Conservation (phyloP, 2,888 invertebrate species). For the Tetrapedia diversipes region DNA sequence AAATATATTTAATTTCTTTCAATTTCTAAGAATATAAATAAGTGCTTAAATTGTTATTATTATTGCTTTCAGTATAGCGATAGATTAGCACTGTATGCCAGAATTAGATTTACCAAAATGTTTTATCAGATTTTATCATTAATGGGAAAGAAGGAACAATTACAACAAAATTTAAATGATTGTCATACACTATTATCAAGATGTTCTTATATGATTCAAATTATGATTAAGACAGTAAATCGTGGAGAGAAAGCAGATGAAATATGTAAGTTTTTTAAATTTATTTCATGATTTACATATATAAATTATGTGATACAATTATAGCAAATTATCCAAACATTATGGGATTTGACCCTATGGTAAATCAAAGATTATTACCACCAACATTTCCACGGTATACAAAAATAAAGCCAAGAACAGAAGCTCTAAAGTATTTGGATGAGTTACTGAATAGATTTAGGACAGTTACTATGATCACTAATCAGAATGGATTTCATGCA, state of each 20-base stretch:
- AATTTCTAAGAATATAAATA: neutral
- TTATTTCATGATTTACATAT: constrained; percentile 36
- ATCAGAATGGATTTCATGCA: constrained; percentile 90
- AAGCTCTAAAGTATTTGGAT: constrained; percentile 92
- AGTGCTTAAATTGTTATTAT: constrained; percentile 1
- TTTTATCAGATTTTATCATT: constrained; percentile 91
- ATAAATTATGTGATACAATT: constrained; percentile 37
- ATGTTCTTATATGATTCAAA: constrained; percentile 92
- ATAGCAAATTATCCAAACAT: constrained; percentile 89
- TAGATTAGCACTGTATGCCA: constrained; percentile 88
- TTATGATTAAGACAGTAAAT: constrained; percentile 90
- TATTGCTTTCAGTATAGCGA: constrained; percentile 83
- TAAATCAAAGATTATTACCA: constrained; percentile 97
- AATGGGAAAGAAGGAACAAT: constrained; percentile 87
- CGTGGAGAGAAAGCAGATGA: constrained; percentile 89
- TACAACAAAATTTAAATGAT: constrained; percentile 88
- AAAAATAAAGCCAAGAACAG: constrained; percentile 91
- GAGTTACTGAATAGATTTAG: constrained; percentile 92
- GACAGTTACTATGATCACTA: constrained; percentile 91
- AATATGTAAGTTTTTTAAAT: constrained; percentile 84
- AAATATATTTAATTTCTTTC: neutral
- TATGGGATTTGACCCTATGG: constrained; percentile 98
- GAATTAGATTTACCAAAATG: constrained; percentile 94
- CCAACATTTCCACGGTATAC: constrained; percentile 99
- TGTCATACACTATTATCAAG: constrained; percentile 92